Evolutionary conservation across 1,140 invertebrate species (phyloP).

Genomic region (Eubasilissa regina): DNA sequence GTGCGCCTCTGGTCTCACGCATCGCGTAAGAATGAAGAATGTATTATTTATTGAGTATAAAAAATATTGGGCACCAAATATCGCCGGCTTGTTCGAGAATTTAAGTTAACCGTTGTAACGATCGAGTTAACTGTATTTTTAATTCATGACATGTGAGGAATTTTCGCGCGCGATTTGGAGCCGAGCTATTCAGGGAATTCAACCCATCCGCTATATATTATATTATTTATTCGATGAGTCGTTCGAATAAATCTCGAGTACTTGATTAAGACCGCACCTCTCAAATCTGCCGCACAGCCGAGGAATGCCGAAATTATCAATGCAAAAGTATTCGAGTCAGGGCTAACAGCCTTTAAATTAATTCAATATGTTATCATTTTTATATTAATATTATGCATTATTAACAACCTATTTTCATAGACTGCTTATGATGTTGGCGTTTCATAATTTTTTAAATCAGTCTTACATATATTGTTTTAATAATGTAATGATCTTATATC

Average conservation of each 20-base stretch:
- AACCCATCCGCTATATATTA: not conserved
- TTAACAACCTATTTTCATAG: no score
- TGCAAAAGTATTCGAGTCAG: no score
- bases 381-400: no score
- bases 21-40: no score
- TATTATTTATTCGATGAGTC: not conserved
- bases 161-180: slow-evolving; percentile 19
- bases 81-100: slow-evolving; percentile 1
- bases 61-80: not conserved
- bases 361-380: no score
- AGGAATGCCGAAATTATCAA: not conserved
- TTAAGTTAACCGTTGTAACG: not conserved
- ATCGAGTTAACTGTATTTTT: slow-evolving; percentile 24
- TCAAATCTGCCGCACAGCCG: not conserved
- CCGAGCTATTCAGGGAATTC: not conserved
- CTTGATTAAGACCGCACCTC: not conserved
- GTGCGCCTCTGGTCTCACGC: no score
- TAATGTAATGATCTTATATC: no score
- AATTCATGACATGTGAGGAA: slow-evolving; percentile 7
- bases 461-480: no score
- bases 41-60: no score
- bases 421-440: no score
- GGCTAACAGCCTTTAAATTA: no score
- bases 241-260: not conserved
- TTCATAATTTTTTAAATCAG: no score